phyloP scores from a whole-genome alignment of 2,888 invertebrate genomes.

The Asteroscopus sphinx region DNA sequence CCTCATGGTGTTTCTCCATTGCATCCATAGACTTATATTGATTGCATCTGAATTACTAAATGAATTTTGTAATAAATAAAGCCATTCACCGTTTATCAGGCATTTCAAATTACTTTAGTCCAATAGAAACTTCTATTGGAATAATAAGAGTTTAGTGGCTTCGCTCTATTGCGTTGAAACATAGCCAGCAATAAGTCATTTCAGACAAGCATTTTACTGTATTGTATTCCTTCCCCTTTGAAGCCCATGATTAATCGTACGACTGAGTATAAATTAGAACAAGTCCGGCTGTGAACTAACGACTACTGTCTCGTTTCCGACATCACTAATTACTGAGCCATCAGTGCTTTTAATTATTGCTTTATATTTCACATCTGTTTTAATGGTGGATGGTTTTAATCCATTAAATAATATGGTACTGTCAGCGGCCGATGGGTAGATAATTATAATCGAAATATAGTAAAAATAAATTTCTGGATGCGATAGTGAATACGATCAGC shows the following conservation, averaged over 20 bases:
- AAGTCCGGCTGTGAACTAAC: constrained; percentile 42
- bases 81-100: constrained; percentile 15
- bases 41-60: no score
- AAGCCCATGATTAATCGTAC: constrained; percentile 39
- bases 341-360: constrained; percentile 36
- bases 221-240: constrained; percentile 45
- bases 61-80: no score
- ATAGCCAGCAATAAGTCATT: constrained; percentile 39
- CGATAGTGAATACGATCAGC: no score
- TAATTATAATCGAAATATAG: no score
- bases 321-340: constrained; percentile 45
- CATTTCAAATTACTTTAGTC: constrained; percentile 23
- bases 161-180: constrained; percentile 22
- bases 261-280: constrained; percentile 48
- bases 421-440: not conserved
- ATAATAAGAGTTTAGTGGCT: constrained; percentile 47
- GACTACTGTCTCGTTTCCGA: constrained; percentile 50
- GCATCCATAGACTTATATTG: no score
- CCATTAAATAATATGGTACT: not conserved
- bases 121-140: constrained; percentile 22
- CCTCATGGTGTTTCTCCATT: no score
- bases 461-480: no score
- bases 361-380: constrained; percentile 30
- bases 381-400: constrained; percentile 7
- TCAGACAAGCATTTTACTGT: constrained; percentile 49